phyloP scores from a whole-genome alignment of 2,113 vertebrate genomes.

The Micronycteris hirsuta region DNA sequence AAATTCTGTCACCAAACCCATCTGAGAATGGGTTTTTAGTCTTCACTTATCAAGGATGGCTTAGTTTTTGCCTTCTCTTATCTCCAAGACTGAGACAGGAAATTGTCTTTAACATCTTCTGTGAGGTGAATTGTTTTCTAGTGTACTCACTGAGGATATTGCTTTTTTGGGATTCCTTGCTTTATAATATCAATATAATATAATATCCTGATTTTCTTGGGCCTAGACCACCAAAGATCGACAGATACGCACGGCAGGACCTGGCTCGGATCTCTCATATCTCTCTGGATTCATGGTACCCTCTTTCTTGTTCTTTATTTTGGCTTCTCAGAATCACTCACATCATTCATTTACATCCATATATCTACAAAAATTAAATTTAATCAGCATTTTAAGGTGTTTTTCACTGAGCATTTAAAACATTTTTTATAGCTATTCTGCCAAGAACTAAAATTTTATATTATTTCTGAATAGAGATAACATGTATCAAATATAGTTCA shows the following conservation, averaged over 20 bases:
- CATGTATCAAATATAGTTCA: not conserved
- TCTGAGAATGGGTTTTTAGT: not conserved
- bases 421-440: not conserved
- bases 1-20: not conserved
- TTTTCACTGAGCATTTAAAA: not conserved
- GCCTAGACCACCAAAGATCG: not conserved
- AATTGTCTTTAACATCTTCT: not conserved
- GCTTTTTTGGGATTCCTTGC: not conserved
- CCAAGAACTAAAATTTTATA: conserved; percentile 3
- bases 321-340: not conserved
- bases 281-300: not conserved
- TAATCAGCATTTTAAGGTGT: not conserved
- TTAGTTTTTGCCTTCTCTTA: not conserved
- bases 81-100: not conserved
- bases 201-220: not conserved
- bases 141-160: not conserved
- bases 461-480: not conserved
- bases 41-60: not conserved
- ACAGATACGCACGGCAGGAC: not conserved
- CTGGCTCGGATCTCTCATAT: not conserved
- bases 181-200: not conserved
- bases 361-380: not conserved
- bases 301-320: not conserved
- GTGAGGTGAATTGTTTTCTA: not conserved
- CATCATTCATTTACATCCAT: not conserved